Evolutionary conservation across 2,888 invertebrate species (phyloP), one percentile per base, ranked within the genome.

Genomic region (Laothoe populi): DNA sequence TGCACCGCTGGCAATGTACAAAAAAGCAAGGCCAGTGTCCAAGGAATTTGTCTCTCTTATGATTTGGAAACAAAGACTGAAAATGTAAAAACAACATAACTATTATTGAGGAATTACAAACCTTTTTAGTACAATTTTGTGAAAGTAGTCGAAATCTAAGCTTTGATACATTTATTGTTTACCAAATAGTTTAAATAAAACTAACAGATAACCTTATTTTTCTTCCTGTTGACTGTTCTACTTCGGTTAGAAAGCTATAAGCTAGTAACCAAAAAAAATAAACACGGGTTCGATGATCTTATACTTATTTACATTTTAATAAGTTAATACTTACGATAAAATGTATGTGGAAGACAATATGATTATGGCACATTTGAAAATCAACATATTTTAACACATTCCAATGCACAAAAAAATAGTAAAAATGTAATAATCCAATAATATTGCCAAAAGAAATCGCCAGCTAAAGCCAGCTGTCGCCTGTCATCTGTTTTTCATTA

Each of bases 321-420:
- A 60, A 73, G n/a, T n/a, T n/a, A n/a, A n/a, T n/a, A 91, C 92
- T 92, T 82, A 92, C 92, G 90, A 86, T 65, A 88, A 66, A 69
- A 90, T 82, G 65, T 83, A 92, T 8, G 91, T 88, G 64, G 87
- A 83, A 61, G 85, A 78, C 69, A 92, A 79, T 72, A 87, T 73
- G 66, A 92, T 75, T 67, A 89, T 67, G 35, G 84, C 89, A 81
- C 88, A 85, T 78, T 85, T 90, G 79, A 90, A 92, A 79, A 90
- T 80, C 77, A 88, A 84, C 92, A 92, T 92, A 82, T 79, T 88
- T 61, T 26, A 48, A 60, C 31, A 19, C 57, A 62, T 24, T 48
- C 38, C 19, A 46, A 21, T 26, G 26, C 45, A 23, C 40, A 48
- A 58, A 63, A n/a, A 46, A 60, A 48, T 24, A n/a, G 13, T 11